Evolutionary conservation across 2,797 vertebrate species (phyloP), one percentile per base, ranked within the genome.

Genomic region (Sebastes minor): DNA sequence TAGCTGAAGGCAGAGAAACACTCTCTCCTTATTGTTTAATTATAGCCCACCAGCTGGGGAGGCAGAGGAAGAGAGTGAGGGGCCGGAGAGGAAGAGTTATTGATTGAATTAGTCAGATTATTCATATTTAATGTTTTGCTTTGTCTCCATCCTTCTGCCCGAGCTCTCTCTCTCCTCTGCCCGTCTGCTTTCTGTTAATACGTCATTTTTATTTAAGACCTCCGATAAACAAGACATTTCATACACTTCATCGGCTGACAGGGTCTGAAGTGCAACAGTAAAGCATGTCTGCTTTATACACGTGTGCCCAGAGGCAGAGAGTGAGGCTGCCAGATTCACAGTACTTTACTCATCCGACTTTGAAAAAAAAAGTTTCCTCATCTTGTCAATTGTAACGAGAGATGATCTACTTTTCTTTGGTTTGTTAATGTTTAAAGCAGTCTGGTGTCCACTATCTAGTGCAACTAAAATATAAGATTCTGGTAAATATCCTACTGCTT

Each of bases 91-190:
- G 83, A 85, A 87, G 86, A 86, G 53, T 76, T 91, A 92, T 91
- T 84, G 89, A 92, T 91, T 83, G 38, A 85, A 87, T 90, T 73
- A 86, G 81, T 92, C 60, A 18, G 35, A 86, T 90, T 83, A 89
- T 89, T 88, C 80, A 92, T 92, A 80, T 91, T 84, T 87, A 74
- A 90, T 92, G 79, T 75, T 85, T 89, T 85, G 78, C 83, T 84
- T 76, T 64, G 57, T 88, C 84, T 78, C 65, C 38, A 22, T 83
- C 12, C 60, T 25, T 72, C 23, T 60, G 14, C n/a, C 13, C 12
- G 4, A 22, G 52, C 38, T 32, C 27, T 28, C 49, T 38, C 13
- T 42, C 38, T 42, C 38, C n/a, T 75, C 56, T 38, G 30, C 27
- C 28, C 22, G 20, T 76, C 22, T 33, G 60, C 46, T 32, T 28